Conservation (phyloP, 2,113 vertebrate species). For the Nothocercus julius region DNA sequence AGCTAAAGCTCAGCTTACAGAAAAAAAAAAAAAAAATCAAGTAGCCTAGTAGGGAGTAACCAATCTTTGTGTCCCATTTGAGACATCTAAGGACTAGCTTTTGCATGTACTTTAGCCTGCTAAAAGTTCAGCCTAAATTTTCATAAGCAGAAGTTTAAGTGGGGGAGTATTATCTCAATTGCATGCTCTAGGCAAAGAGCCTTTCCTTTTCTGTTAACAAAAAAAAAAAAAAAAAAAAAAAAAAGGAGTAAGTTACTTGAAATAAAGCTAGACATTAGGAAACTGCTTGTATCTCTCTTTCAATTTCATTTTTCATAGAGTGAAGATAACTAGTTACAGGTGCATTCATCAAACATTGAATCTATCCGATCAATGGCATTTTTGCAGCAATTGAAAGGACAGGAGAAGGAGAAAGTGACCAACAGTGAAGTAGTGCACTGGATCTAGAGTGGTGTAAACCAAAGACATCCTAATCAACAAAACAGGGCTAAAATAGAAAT, state of each 20-base stretch:
- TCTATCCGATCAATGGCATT: background rate
- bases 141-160: background rate
- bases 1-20: background rate
- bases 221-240: too few species aligned
- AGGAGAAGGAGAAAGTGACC: background rate
- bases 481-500: too few species aligned
- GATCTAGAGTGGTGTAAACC: background rate
- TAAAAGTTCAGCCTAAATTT: background rate
- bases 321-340: background rate
- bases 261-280: fast-evolving
- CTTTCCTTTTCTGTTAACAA: background rate
- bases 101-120: background rate
- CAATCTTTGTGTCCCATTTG: background rate
- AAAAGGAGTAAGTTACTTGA: background rate
- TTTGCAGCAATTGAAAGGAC: background rate
- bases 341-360: background rate
- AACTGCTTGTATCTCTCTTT: background rate
- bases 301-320: background rate
- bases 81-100: background rate
- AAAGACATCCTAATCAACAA: background rate
- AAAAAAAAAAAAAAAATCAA: background rate
- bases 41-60: background rate
- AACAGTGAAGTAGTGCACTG: background rate
- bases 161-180: background rate
- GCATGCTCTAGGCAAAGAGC: background rate